Evolutionary conservation across 64 coral and sea anemone genomes (phyloP).

Genomic region (Actinia equina): DNA sequence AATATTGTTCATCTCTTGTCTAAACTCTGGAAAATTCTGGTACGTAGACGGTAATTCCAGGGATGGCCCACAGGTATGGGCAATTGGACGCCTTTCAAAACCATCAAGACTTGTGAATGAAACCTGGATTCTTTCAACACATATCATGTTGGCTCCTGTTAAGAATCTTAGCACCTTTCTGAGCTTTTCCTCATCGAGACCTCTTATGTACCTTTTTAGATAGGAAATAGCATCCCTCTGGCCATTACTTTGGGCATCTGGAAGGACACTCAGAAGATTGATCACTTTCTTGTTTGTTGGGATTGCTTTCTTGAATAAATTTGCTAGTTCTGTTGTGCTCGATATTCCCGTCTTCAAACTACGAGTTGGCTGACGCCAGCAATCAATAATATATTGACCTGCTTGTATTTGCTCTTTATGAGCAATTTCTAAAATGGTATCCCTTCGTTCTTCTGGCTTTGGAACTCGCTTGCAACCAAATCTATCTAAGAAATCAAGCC

Average conservation of each 20-base stretch:
- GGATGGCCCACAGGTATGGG: constrained; percentile 69
- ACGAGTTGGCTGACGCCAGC: constrained; percentile 21
- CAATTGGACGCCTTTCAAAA: constrained; percentile 47
- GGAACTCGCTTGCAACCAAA: constrained; percentile 29
- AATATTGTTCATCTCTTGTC: constrained; percentile 60
- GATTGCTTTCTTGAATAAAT: constrained; percentile 17
- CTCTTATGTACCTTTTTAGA: constrained; percentile 31
- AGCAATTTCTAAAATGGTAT: constrained; percentile 31
- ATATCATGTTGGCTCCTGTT: constrained; percentile 28
- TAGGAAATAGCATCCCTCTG: constrained; percentile 20
- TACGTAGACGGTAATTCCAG: constrained; percentile 64
- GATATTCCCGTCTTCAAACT: not conserved
- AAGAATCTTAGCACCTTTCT: constrained; percentile 22
- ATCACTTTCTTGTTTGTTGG: constrained; percentile 53
- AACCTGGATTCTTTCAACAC: constrained; percentile 49
- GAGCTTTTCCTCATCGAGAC: constrained; percentile 20
- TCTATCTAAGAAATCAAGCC: constrained; percentile 29
- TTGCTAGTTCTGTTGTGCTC: not conserved
- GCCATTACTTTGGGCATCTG: constrained; percentile 17
- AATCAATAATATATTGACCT: constrained; percentile 41
- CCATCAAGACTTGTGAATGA: constrained; percentile 49
- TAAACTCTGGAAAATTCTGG: constrained; percentile 64
- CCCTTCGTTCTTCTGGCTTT: constrained; percentile 15
- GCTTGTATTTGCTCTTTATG: constrained; percentile 50
- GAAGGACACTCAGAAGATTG: constrained; percentile 12